These are phyloP conservation scores for Eubasilissa splendida DNA, from an alignment of 2,888 invertebrate species.

Conservation along the genomic window DNA sequence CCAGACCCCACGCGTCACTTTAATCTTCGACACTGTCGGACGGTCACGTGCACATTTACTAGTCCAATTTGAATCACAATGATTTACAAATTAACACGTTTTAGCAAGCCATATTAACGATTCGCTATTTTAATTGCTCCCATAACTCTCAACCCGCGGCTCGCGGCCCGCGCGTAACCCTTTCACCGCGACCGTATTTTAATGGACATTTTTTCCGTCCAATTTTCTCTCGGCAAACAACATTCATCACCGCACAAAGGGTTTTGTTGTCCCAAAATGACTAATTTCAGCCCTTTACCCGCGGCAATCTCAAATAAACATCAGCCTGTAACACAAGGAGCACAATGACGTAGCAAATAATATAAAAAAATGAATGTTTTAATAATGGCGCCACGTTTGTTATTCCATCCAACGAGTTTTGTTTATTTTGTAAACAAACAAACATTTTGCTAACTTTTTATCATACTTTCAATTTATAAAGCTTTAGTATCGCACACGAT, in stretches of 20 bases:
- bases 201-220: conserved; percentile 29
- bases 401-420: not conserved
- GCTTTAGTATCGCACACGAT: too few species aligned
- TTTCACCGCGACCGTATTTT: not conserved
- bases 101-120: not conserved
- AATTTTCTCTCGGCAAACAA: conserved; percentile 42
- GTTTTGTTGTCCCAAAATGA: conserved; percentile 36
- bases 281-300: conserved; percentile 31
- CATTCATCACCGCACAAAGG: conserved; percentile 47
- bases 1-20: too few species aligned
- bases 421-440: too few species aligned
- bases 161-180: not conserved
- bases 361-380: conserved; percentile 31
- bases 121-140: not conserved
- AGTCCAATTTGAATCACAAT: too few species aligned
- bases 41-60: too few species aligned
- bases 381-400: conserved; percentile 11
- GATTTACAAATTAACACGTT: not conserved
- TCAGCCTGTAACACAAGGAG: conserved; percentile 27
- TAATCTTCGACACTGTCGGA: too few species aligned
- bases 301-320: conserved; percentile 40
- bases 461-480: too few species aligned
- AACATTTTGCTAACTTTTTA: too few species aligned
- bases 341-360: conserved; percentile 17
- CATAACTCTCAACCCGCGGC: not conserved